Evolutionary conservation across 2,888 invertebrate genomes (phyloP).

Genomic region (Acanthosoma haemorrhoidale): DNA sequence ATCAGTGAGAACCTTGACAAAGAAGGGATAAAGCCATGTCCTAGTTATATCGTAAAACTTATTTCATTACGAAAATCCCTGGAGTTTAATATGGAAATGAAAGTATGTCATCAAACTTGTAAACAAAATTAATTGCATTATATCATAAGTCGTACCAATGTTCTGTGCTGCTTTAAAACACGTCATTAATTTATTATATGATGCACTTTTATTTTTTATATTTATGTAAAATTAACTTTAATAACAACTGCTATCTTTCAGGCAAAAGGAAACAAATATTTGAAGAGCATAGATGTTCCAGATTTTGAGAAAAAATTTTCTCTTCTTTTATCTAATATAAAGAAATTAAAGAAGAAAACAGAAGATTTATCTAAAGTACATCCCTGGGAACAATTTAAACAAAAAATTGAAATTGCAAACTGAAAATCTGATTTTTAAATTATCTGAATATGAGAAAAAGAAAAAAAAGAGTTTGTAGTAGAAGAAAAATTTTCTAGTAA

Average conservation of each 20-base stretch:
- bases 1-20: background rate
- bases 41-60: background rate
- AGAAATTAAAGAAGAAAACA: background rate
- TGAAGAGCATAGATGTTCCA: background rate
- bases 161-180: too few relatives aligned
- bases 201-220: too few relatives aligned
- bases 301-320: slow-evolving; percentile 3
- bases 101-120: background rate
- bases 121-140: too few relatives aligned
- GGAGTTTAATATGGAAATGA: background rate
- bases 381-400: slow-evolving; percentile 23
- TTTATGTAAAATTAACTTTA: too few relatives aligned
- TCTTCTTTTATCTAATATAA: background rate
- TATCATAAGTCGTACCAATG: too few relatives aligned
- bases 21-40: background rate
- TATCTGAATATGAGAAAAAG: too few relatives aligned
- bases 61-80: background rate
- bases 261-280: background rate
- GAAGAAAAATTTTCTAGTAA: too few relatives aligned
- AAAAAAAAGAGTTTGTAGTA: too few relatives aligned
- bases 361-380: slow-evolving; percentile 13
- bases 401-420: background rate
- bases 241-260: background rate
- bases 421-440: background rate
- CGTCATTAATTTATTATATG: too few relatives aligned